phyloP scores from a whole-genome alignment of 2,888 invertebrate genomes.

The Campaea margaritaria region DNA sequence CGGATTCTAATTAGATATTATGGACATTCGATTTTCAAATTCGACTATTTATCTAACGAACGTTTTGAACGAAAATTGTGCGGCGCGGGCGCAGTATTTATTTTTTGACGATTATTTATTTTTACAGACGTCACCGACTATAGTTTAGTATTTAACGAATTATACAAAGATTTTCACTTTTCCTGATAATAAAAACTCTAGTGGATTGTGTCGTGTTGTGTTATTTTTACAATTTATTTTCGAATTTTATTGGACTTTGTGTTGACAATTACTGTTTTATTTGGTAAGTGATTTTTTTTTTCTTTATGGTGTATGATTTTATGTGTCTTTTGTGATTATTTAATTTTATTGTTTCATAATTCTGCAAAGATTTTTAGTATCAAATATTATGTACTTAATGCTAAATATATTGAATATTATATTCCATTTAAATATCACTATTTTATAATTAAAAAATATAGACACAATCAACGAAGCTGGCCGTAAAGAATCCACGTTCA shows the following conservation, averaged over 20 bases:
- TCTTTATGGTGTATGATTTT: conserved; percentile 38
- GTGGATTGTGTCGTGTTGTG: conserved; percentile 83
- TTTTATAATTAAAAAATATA: conserved; percentile 12
- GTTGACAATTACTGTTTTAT: conserved; percentile 63
- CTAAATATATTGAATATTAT: too few relatives aligned
- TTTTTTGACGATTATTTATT: conserved; percentile 46
- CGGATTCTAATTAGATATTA: conserved; percentile 62
- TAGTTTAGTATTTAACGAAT: conserved; percentile 65
- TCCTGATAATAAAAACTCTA: conserved; percentile 63
- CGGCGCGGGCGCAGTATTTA: conserved; percentile 62
- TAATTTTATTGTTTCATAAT: conserved; percentile 2
- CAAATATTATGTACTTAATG: too few relatives aligned
- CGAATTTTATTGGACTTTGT: conserved; percentile 74
- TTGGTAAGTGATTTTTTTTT: conserved; percentile 73
- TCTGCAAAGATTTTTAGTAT: background rate
- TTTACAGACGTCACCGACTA: conserved; percentile 69
- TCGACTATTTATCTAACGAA: conserved; percentile 58
- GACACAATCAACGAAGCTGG: background rate
- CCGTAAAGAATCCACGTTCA: conserved; percentile 17
- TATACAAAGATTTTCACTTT: conserved; percentile 66
- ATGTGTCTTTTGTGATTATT: background rate
- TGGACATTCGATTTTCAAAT: conserved; percentile 56
- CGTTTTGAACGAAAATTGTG: conserved; percentile 64
- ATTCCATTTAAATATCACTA: too few relatives aligned
- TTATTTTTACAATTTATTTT: conserved; percentile 64